phyloP scores from a whole-genome alignment of 2,113 vertebrate genomes.

The Hypanus sabinus region DNA sequence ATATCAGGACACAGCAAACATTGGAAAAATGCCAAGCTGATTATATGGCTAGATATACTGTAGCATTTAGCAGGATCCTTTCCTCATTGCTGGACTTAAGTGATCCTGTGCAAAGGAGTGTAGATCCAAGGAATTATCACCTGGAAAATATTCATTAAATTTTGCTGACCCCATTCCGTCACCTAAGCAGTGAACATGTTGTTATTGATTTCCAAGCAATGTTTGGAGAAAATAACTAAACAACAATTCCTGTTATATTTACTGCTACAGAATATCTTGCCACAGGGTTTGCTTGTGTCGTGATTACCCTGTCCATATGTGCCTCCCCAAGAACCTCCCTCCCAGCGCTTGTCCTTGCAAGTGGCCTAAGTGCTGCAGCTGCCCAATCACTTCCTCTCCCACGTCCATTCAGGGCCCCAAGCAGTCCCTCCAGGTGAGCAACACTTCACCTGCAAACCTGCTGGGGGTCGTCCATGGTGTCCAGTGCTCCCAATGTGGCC shows the following conservation, averaged over 20 bases:
- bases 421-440: too few relatives aligned
- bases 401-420: too few relatives aligned
- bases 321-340: too few relatives aligned
- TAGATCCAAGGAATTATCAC: background rate
- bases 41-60: background rate
- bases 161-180: background rate
- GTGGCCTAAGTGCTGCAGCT: too few relatives aligned
- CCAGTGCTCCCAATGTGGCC: too few relatives aligned
- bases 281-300: background rate
- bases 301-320: background rate
- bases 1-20: background rate
- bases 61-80: background rate
- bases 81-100: background rate
- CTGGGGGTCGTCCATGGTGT: too few relatives aligned
- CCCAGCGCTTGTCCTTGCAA: too few relatives aligned
- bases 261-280: background rate
- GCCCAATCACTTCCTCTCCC: too few relatives aligned
- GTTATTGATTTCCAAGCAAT: background rate
- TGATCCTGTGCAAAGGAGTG: background rate
- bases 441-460: too few relatives aligned
- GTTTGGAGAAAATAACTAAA: background rate
- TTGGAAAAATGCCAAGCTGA: background rate
- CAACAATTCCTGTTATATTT: background rate
- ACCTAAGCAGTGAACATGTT: background rate
- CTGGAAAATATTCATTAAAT: background rate